Conservation (phyloP, 2,113 vertebrate species). For the Tragulus kanchil region DNA sequence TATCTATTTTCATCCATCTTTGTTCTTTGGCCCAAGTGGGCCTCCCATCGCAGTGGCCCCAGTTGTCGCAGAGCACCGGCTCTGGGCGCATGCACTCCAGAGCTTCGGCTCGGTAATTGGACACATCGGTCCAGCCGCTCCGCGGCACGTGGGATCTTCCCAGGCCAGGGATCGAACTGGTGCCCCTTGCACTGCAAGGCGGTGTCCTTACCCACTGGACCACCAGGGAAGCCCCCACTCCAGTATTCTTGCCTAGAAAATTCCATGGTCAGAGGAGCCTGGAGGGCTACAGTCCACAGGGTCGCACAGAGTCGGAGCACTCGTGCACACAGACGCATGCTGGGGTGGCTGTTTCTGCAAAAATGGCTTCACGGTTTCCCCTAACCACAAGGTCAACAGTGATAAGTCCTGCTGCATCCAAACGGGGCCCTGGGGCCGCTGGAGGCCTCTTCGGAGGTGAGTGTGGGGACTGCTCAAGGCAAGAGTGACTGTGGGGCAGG, state of each 20-base stretch:
- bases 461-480: background rate
- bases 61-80: too few relatives aligned
- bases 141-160: too few relatives aligned
- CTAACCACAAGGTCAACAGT: background rate
- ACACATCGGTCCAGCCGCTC: too few relatives aligned
- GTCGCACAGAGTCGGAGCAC: background rate
- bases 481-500: background rate
- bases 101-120: too few relatives aligned
- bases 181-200: too few relatives aligned
- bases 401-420: background rate
- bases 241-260: background rate
- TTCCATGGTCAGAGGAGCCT: background rate
- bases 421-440: background rate
- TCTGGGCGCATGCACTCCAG: too few relatives aligned
- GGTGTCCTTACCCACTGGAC: too few relatives aligned
- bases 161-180: too few relatives aligned
- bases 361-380: constrained; percentile 11
- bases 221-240: too few relatives aligned
- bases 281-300: background rate
- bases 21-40: too few relatives aligned
- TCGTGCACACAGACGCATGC: background rate
- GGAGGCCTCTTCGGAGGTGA: background rate
- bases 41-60: too few relatives aligned
- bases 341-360: background rate
- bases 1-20: too few relatives aligned